Conservation (phyloP, 2,888 invertebrate species). For the Toxonevra muliebris region DNA sequence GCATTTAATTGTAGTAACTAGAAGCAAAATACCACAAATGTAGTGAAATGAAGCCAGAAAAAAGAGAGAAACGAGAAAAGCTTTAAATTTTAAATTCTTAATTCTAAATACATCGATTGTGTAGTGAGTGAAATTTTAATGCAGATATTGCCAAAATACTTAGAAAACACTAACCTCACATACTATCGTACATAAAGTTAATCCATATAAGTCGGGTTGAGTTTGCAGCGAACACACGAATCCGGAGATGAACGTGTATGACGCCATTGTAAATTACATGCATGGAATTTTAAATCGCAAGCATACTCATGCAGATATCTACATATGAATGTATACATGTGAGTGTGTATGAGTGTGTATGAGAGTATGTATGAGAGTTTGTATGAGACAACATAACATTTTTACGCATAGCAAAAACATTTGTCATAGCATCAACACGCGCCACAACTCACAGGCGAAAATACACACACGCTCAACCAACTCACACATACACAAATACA, state of each 20-base stretch:
- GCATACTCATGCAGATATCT: neutral
- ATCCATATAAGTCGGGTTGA: too few relatives aligned
- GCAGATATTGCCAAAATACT: too few relatives aligned
- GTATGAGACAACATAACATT: neutral
- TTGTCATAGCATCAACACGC: constrained; percentile 17
- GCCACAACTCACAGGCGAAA: neutral
- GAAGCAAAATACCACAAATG: too few relatives aligned
- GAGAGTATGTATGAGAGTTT: neutral
- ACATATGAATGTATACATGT: neutral
- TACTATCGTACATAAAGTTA: too few relatives aligned
- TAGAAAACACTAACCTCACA: too few relatives aligned
- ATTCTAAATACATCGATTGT: too few relatives aligned
- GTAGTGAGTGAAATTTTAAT: too few relatives aligned
- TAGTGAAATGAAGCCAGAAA: too few relatives aligned
- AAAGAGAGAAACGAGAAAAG: too few relatives aligned
- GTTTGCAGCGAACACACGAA: too few relatives aligned
- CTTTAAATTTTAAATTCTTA: too few relatives aligned
- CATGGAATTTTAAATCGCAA: neutral
- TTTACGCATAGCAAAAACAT: constrained; percentile 1
- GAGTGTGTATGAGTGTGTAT: neutral
- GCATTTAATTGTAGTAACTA: too few relatives aligned
- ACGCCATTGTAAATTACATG: neutral
- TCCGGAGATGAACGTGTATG: constrained; percentile 10
- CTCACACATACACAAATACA: neutral
- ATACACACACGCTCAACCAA: neutral